These are phyloP conservation scores for Cetoscarus ocellatus DNA, from an alignment of 2,797 vertebrate genomes.

Conservation along the genomic window DNA sequence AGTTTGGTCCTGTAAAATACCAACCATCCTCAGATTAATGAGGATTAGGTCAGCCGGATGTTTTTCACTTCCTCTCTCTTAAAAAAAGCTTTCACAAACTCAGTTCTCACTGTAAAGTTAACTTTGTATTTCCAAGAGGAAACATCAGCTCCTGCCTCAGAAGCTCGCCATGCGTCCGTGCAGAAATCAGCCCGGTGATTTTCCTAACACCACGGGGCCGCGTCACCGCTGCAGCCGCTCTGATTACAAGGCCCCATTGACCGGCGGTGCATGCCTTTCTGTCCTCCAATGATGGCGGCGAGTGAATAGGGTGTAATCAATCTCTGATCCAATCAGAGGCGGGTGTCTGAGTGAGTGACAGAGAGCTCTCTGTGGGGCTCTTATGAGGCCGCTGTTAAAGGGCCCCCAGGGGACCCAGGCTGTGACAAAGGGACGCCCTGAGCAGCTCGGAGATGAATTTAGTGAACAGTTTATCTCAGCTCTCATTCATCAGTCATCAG, in stretches of 20 bases:
- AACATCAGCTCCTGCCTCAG: conserved; percentile 43
- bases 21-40: conserved; percentile 58
- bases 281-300: conserved; percentile 58
- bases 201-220: conserved; percentile 66
- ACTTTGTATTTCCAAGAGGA: conserved; percentile 34
- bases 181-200: conserved; percentile 60
- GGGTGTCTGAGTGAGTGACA: conserved; percentile 77
- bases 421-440: conserved; percentile 59
- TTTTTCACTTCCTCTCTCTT: conserved; percentile 35
- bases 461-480: conserved; percentile 3
- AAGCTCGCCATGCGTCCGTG: conserved; percentile 6
- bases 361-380: conserved; percentile 84
- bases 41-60: conserved; percentile 54
- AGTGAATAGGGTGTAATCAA: conserved; percentile 88
- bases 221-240: conserved; percentile 79
- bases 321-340: conserved; percentile 89
- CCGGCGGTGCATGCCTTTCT: conserved; percentile 76
- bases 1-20: conserved; percentile 37
- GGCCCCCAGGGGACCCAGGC: conserved; percentile 76
- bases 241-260: conserved; percentile 90
- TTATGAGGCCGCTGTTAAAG: conserved; percentile 82
- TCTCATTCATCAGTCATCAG: conserved; percentile 8
- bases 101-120: conserved; percentile 49
- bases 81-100: conserved; percentile 51
- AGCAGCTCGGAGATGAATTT: conserved; percentile 40